Evolutionary conservation across 2,888 invertebrate species (phyloP), one percentile per base, ranked within the genome.

Genomic region (Leucophenga maculata): DNA sequence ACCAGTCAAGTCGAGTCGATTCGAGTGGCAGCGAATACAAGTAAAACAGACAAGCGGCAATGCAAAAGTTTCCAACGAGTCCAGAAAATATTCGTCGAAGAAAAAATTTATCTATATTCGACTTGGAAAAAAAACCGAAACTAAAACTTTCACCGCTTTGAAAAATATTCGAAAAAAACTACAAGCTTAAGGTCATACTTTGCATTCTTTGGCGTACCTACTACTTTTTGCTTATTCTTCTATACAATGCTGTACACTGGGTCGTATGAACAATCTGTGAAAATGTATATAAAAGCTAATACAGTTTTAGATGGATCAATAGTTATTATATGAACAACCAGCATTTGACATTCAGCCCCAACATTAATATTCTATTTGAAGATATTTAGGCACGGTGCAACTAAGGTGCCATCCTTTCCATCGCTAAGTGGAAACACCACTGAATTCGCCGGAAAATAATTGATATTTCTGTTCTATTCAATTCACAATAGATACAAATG

Each of bases 171-270:
- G n/a, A 11, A 13, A 57, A 26, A 57, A 18, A 64, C 44, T 64
- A 64, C 46, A 64, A 22, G 62, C 62, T 64, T 64, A 64, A 64
- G 62, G 62, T 64, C 62, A 64, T 64, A 26, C 62, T 64, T 64
- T 48, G 48, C 48, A 64, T 64, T 3, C 62, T 48, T 64, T 59
- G 32, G 59, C 59, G 62, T 64, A 18, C 18, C 48, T 20, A 48
- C 62, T 22, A 22, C n/a, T 32, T 48, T 64, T 16, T 60, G 11
- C 60, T 44, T 6, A 6, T 44, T 60, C 44, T 1, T 6, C 14
- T 26, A 14, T 26, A 9, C 22, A 1, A 18, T 13, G 6, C n/a
- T 14, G 22, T 13, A 13, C 16, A 55, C 18, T 60, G 6, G 16
- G 50, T n/a, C 6, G 6, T 50, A 50, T 50, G 2, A 50, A 50